Percentiles rank a stretch among this genome's conserved stretches.
phyloP scores from a whole-genome alignment of 2,888 invertebrate species.

The Protonemura montana region DNA sequence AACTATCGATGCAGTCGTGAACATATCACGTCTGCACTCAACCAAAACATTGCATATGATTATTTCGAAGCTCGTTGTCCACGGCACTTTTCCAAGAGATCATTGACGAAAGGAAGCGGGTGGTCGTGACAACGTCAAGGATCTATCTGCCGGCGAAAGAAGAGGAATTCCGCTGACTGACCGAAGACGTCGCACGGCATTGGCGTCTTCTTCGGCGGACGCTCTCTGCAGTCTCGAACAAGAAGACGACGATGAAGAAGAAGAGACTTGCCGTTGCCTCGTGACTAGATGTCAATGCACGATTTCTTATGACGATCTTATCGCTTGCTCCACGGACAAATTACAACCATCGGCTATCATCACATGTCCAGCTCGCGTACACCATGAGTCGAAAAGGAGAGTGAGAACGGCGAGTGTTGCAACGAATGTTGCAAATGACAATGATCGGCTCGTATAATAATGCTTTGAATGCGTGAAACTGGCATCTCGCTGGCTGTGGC shows the following conservation, averaged over 20 bases:
- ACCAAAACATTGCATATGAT: neutral
- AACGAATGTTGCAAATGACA: neutral
- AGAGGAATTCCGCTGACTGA: conserved; percentile 7
- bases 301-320: conserved; percentile 4
- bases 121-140: neutral
- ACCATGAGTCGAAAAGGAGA: neutral
- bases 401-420: neutral
- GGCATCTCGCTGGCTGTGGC: neutral
- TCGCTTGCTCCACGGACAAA: neutral
- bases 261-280: neutral
- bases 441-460: neutral
- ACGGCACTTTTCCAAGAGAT: neutral
- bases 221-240: neutral
- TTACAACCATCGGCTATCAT: conserved; percentile 7
- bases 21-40: neutral
- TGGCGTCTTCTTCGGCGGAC: neutral
- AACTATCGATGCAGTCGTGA: neutral
- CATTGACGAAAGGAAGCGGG: conserved; percentile 7
- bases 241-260: neutral
- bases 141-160: conserved; percentile 12
- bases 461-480: conserved; percentile 7
- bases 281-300: conserved; percentile 7
- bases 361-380: conserved; percentile 1
- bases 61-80: neutral
- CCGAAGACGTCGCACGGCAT: neutral